Evolutionary conservation across 2,888 invertebrate species (phyloP), one percentile per base, ranked within the genome.

Genomic region (Mesoligia furuncula): DNA sequence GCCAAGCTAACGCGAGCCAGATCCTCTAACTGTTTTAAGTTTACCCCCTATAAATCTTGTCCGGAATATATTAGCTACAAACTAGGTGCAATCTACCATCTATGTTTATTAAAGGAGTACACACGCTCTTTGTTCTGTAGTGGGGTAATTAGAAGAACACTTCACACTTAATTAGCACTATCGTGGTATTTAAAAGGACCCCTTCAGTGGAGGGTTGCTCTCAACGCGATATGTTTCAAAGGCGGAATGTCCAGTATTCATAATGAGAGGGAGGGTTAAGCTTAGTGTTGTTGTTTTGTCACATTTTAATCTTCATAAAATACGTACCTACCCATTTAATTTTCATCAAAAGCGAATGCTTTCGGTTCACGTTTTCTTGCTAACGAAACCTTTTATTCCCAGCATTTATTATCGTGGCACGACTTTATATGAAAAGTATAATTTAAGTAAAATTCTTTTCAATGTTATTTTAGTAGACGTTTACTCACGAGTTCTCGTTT

Each of bases 151-250:
- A 93, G 92, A 89, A 87, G 78, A 86, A 90, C 91, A 91, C 91
- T 93, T 93, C 91, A 91, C 91, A 91, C 91, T 89, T 92, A 93
- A 93, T 93, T 93, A 93, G 90, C 88, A 91, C 91, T 91, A 92
- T 91, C 88, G 85, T 87, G 85, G 90, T 89, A 90, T 91, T 93
- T 91, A 90, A 92, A 92, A 91, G 90, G 90, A 85, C 89, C 88
- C 65, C 90, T 86, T 82, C 70, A 80, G 65, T 74, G 45, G 48
- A 80, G 83, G 82, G 83, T 85, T 68, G 75, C 77, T 80, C 80
- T 82, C 77, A 70, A 79, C 73, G 75, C 78, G 80, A 87, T 87
- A 81, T 85, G 81, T 88, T 89, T 89, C 89, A 90, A 89, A 88
- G 87, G 85, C 82, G 62, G 71, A 88, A 85, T 85, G 89, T 88